A percentile compares a stretch with the other conserved stretches of the same genome.
phyloP scores from a whole-genome alignment of 2,888 invertebrate genomes.

The Branchinecta sandiegonensis region DNA sequence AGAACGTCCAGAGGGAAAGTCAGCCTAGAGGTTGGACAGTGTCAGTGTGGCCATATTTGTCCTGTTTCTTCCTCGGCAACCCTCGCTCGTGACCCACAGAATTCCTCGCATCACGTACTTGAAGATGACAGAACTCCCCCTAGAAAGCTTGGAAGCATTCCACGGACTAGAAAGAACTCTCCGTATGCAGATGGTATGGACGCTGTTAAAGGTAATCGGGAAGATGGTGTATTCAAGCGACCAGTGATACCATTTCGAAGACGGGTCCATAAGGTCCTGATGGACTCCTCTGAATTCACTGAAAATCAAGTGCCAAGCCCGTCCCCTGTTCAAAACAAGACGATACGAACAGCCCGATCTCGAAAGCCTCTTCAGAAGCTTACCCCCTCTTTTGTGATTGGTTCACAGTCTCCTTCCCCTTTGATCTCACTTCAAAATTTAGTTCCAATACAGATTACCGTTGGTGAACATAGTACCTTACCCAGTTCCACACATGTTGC shows the following conservation, averaged over 20 bases:
- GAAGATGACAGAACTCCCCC: too few relatives aligned
- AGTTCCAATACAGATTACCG: not conserved
- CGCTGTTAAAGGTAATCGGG: too few relatives aligned
- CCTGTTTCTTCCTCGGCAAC: not conserved
- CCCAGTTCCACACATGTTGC: not conserved
- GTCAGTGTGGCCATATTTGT: slow-evolving; percentile 12
- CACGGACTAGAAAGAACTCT: too few relatives aligned
- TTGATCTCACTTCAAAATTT: too few relatives aligned
- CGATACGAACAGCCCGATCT: not conserved
- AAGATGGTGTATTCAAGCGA: not conserved
- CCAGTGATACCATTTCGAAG: slow-evolving; percentile 8
- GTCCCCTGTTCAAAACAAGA: not conserved
- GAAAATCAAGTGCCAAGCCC: not conserved
- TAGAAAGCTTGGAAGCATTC: too few relatives aligned
- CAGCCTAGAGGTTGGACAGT: not conserved
- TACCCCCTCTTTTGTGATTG: not conserved
- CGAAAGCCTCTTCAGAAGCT: not conserved
- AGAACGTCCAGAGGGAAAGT: not conserved
- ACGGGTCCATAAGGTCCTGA: not conserved
- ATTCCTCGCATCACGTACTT: too few relatives aligned
- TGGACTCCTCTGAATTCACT: not conserved
- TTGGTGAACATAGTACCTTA: not conserved
- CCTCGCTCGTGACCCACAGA: too few relatives aligned
- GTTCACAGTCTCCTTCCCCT: not conserved
- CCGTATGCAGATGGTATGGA: too few relatives aligned